Base-by-base conservation (phyloP, 2,113 vertebrate genomes). In the Tiliqua scincoides region DNA sequence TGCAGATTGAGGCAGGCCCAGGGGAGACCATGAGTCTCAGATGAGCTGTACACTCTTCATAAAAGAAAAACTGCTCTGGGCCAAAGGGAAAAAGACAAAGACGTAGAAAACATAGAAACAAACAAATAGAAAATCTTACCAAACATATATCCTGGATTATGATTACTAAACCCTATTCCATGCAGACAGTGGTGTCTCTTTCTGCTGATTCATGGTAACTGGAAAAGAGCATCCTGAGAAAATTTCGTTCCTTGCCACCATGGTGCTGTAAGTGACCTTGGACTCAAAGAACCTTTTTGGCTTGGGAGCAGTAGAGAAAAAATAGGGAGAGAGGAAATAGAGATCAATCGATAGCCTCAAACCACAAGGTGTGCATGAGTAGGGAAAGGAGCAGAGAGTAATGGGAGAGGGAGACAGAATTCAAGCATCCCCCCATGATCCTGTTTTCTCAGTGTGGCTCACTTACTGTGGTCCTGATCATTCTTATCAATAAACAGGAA, bases 401-500 rank as follows among this genome's bases (percentile, higher is more conserved):
- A 91, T 91, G 90, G 91, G 93, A 62, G 6, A 54, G 89, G 27
- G 87, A 92, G 90, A 95, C 91, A 79, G 91, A 93, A 95, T 96
- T 95, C 12, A 27, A 15, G 95, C 95, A 93, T 91, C 87, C 91
- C 8, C 91, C 92, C 88, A 93, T 90, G 88, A 94, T 17, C 96
- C 93, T 86, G 87, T 95, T 97, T 97, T 97, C 95, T 91, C 91
- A 88, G 89, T 85, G 95, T 98, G 95, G 97, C 97, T 97, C 96
- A 97, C 97, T 97, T 92, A 97, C 96, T 30, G 91, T 93, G 30
- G 83, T 92, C 95, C 95, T 96, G 95, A 96, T 95, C 96, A 95
- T 96, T 96, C 96, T 96, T 96, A 95, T 95, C 96, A 93, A 95
- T 95, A 96, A 96, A 95, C 95, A 97, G 97, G 97, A 97, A 96